Evolutionary conservation across 2,113 vertebrate genomes (phyloP).

Genomic region (Pituophis catenifer): DNA sequence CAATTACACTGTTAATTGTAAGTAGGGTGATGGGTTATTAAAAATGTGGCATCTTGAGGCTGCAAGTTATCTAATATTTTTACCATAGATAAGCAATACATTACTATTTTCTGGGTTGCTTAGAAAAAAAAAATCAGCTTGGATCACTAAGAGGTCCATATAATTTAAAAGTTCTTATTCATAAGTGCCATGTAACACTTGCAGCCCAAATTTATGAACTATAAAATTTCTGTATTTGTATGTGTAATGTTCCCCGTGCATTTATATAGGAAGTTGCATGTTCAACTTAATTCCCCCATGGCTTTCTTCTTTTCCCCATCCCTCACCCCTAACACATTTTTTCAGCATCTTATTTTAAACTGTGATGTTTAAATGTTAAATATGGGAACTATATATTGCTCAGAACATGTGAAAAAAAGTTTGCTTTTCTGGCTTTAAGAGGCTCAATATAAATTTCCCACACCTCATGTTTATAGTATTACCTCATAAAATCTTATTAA

Average conservation of each 20-base stretch:
- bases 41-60: neutral
- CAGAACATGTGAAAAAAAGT: slow-evolving; percentile 8
- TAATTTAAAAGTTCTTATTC: neutral
- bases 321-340: neutral
- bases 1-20: neutral
- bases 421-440: slow-evolving; percentile 11
- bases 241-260: neutral
- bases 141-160: neutral
- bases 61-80: neutral
- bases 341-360: slow-evolving; percentile 14
- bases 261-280: neutral
- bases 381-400: slow-evolving; percentile 13
- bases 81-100: neutral
- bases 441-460: neutral
- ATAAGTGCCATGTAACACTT: slow-evolving; percentile 1
- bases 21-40: neutral
- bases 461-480: neutral
- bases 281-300: neutral
- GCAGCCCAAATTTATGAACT: slow-evolving; percentile 14
- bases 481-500: slow-evolving; percentile 3
- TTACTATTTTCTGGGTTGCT: neutral
- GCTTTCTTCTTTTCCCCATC: slow-evolving; percentile 4
- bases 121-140: neutral
- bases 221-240: neutral
- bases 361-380: slow-evolving; percentile 8